Conservation (phyloP, 2,888 invertebrate genomes). For the Agrochola litura region DNA sequence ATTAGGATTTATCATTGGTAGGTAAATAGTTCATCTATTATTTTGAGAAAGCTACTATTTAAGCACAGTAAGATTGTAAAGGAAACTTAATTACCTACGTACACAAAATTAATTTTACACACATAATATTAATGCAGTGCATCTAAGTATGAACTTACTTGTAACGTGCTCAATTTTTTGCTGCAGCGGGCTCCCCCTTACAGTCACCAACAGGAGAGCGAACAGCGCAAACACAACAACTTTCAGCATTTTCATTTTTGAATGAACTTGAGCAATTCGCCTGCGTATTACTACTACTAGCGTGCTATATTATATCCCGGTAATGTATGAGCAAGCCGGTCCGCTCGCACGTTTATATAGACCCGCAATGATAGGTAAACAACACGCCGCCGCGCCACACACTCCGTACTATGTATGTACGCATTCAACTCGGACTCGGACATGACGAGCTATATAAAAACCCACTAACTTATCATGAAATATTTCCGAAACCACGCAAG, state of each 20-base stretch:
- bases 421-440: conserved; percentile 17
- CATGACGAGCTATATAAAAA: too few relatives aligned
- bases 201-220: conserved; percentile 71
- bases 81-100: neutral
- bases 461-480: too few relatives aligned
- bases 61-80: neutral
- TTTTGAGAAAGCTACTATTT: neutral
- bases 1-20: neutral
- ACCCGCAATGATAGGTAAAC: conserved; percentile 72
- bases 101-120: neutral
- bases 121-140: neutral
- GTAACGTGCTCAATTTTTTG: conserved; percentile 49
- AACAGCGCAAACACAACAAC: conserved; percentile 70
- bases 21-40: conserved; percentile 6
- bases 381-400: conserved; percentile 62
- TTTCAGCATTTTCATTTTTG: conserved; percentile 71
- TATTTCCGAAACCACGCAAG: too few relatives aligned
- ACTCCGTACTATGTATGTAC: conserved; percentile 29
- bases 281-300: conserved; percentile 55
- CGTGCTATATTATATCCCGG: conserved; percentile 65
- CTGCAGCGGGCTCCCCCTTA: conserved; percentile 68
- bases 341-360: conserved; percentile 73
- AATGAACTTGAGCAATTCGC: conserved; percentile 35
- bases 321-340: conserved; percentile 66
- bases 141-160: conserved; percentile 64